Percentiles rank a stretch among this genome's conserved stretches.
Evolutionary conservation across 2,888 invertebrate species (phyloP).

Genomic region (Mythimna impura): DNA sequence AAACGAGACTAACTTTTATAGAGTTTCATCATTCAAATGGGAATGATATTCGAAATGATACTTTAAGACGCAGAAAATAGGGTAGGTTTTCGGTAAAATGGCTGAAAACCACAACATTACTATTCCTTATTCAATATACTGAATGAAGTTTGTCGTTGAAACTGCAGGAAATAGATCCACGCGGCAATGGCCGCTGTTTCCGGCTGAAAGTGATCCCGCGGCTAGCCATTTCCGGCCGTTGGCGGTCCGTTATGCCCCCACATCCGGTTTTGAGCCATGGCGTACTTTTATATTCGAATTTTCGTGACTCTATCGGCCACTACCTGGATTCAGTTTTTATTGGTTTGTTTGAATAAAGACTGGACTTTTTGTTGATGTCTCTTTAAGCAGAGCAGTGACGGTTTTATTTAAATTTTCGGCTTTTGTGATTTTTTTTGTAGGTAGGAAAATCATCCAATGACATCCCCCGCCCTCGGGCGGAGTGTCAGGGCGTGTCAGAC

Average conservation of each 20-base stretch:
- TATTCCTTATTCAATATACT: conserved; percentile 64
- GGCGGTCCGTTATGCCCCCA: conserved; percentile 71
- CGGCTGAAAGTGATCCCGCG: conserved; percentile 78
- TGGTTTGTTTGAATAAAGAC: conserved; percentile 26
- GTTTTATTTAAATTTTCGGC: background rate
- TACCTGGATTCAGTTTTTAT: conserved; percentile 48
- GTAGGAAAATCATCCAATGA: no score
- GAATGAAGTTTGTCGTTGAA: conserved; percentile 75
- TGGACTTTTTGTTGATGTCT: background rate
- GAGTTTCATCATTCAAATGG: conserved; percentile 35
- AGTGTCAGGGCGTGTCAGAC: no score
- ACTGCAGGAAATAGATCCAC: conserved; percentile 78
- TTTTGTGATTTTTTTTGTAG: no score
- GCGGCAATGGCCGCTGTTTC: conserved; percentile 75
- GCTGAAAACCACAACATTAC: conserved; percentile 42
- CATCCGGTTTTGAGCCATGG: conserved; percentile 65
- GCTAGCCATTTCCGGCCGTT: conserved; percentile 71
- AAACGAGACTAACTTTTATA: conserved; percentile 38
- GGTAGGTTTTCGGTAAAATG: background rate
- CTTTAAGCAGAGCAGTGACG: background rate
- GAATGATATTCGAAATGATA: conserved; percentile 14
- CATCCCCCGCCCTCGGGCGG: no score
- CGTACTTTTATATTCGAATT: conserved; percentile 55
- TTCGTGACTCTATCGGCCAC: conserved; percentile 39
- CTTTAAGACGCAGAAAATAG: background rate